Percentiles rank a stretch among this genome's conserved stretches.
Conservation (phyloP, 2,888 invertebrate species). For the Mimumesa dahlbomi region DNA sequence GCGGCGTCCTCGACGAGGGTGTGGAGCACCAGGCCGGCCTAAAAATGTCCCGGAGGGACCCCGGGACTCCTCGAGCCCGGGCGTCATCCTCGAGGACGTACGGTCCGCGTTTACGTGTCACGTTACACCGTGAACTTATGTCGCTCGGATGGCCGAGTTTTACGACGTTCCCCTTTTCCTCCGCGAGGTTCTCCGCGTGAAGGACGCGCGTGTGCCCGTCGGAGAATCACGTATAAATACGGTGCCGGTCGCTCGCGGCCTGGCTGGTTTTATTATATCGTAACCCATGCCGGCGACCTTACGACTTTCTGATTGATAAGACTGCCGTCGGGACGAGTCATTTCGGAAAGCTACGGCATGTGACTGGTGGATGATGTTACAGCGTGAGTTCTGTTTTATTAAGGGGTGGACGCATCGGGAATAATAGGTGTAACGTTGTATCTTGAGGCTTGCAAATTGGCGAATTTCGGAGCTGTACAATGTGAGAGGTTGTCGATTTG, state of each 20-base stretch:
- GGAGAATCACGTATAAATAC: conserved; percentile 52
- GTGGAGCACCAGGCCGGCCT: conserved; percentile 18
- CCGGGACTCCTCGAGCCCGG: neutral
- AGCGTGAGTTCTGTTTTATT: conserved; percentile 18
- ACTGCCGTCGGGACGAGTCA: conserved; percentile 52
- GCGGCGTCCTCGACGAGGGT: conserved; percentile 17
- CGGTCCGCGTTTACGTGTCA: conserved; percentile 60
- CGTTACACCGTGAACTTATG: conserved; percentile 68
- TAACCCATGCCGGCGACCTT: conserved; percentile 65
- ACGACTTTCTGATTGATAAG: conserved; percentile 72
- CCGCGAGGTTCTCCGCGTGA: conserved; percentile 22
- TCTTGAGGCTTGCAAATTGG: neutral
- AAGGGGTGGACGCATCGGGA: neutral
- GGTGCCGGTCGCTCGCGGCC: conserved; percentile 16
- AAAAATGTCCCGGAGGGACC: conserved; percentile 40
- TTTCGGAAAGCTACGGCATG: conserved; percentile 38
- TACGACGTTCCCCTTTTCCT: conserved; percentile 63
- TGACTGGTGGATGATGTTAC: conserved; percentile 33
- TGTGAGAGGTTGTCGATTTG: too few species aligned
- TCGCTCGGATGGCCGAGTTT: conserved; percentile 71
- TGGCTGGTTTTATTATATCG: conserved; percentile 74
- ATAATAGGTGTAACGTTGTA: neutral
- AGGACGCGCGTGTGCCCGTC: conserved; percentile 23
- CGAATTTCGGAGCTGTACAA: too few species aligned
- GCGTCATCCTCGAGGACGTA: conserved; percentile 27